Evolutionary conservation across 2,797 vertebrate genomes (phyloP).

Genomic region (Argyrosomus regius): DNA sequence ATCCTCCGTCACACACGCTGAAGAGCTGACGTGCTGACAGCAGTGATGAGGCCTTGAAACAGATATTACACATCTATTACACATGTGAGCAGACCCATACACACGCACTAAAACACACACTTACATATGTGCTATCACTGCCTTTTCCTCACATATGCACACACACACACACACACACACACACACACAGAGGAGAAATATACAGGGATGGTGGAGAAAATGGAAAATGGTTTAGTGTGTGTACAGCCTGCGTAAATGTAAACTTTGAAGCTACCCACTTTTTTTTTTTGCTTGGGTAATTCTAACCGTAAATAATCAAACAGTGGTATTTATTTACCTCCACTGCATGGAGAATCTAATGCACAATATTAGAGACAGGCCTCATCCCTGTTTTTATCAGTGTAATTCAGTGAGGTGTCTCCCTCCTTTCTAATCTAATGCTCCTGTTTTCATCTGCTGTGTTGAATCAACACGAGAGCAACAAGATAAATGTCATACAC

Average conservation of each 20-base stretch:
- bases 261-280: background rate
- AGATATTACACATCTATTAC: constrained; percentile 78
- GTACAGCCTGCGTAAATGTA: background rate
- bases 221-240: constrained; percentile 10
- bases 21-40: constrained; percentile 79
- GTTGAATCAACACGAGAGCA: background rate
- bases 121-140: constrained; percentile 37
- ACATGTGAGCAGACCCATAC: constrained; percentile 61
- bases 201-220: background rate
- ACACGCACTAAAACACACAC: constrained; percentile 45
- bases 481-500: background rate
- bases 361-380: background rate
- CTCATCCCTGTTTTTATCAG: background rate
- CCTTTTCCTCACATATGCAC: constrained; percentile 23
- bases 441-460: background rate
- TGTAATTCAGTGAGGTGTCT: background rate
- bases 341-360: background rate
- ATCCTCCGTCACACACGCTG: constrained; percentile 73
- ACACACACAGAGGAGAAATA: constrained; percentile 10
- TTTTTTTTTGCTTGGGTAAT: background rate
- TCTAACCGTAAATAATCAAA: background rate
- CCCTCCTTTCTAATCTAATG: background rate
- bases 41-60: constrained; percentile 64
- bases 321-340: background rate
- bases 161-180: constrained; percentile 26